phyloP scores from a whole-genome alignment of 1,140 invertebrate genomes.

The Drosophila lowei region DNA sequence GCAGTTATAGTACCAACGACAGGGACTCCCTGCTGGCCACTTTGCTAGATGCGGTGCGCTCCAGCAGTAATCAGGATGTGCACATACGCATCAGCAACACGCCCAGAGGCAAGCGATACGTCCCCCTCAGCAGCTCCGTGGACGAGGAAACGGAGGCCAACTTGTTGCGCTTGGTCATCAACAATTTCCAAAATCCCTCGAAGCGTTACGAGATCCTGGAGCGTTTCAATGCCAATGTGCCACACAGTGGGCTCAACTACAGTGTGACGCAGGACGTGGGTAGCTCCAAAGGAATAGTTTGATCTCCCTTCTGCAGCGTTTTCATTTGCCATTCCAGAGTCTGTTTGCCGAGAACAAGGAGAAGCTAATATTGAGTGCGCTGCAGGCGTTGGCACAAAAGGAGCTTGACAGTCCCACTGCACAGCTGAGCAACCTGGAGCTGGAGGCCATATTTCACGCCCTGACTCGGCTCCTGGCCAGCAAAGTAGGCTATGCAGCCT shows the following conservation, averaged over 20 bases:
- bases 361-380: slow-evolving; percentile 93
- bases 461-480: slow-evolving; percentile 96
- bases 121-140: slow-evolving; percentile 93
- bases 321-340: slow-evolving; percentile 85
- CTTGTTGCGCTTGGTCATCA: slow-evolving; percentile 84
- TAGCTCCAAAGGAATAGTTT: slow-evolving; percentile 10
- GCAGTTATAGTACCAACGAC: slow-evolving; percentile 92
- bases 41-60: slow-evolving; percentile 96
- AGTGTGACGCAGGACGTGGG: slow-evolving; percentile 97
- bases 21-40: slow-evolving; percentile 98
- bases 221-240: slow-evolving; percentile 98
- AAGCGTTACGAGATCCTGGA: slow-evolving; percentile 90
- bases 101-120: slow-evolving; percentile 92
- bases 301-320: neutral
- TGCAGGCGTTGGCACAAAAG: slow-evolving; percentile 90
- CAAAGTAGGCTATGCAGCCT: slow-evolving; percentile 98
- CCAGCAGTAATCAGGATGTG: slow-evolving; percentile 98
- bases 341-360: slow-evolving; percentile 99
- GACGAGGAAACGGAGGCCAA: slow-evolving; percentile 97
- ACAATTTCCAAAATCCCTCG: slow-evolving; percentile 77
- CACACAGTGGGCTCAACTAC: slow-evolving; percentile 98
- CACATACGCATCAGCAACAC: slow-evolving; percentile 95
- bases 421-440: slow-evolving; percentile 86
- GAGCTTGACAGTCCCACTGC: slow-evolving; percentile 86
- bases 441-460: slow-evolving; percentile 97